Conservation (phyloP, 1,140 invertebrate species). For the Alviniconcha marisindica region DNA sequence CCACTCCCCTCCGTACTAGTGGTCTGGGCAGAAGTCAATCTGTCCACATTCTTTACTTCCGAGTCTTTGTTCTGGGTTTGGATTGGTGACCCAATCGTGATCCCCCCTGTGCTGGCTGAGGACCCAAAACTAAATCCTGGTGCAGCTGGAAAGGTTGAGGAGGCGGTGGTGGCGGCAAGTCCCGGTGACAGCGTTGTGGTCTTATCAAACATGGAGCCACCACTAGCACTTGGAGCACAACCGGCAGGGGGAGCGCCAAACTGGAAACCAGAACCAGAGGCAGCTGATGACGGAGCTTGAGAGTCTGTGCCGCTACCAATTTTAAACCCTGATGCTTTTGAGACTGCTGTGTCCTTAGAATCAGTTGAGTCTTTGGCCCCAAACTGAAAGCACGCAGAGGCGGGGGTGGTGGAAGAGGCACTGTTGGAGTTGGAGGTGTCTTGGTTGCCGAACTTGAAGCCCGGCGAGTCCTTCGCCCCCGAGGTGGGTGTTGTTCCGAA, state of each 20-base stretch:
- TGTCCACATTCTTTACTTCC: background rate
- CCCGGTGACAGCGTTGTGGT: background rate
- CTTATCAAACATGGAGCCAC: conserved; percentile 3
- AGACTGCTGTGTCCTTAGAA: background rate
- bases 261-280: conserved; percentile 19
- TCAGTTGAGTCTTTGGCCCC: background rate
- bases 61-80: background rate
- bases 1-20: background rate
- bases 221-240: background rate
- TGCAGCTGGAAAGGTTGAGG: background rate
- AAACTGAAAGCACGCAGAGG: background rate
- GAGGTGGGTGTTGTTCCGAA: background rate
- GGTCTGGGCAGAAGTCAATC: background rate
- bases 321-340: background rate
- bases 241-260: conserved; percentile 23
- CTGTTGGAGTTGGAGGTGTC: conserved; percentile 25
- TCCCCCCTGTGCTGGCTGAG: background rate
- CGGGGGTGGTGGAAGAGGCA: background rate
- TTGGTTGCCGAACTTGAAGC: background rate
- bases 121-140: background rate
- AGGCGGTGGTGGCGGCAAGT: background rate
- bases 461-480: background rate
- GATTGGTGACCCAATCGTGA: background rate
- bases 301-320: background rate
- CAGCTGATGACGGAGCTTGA: background rate